A percentile compares a stretch with the other conserved stretches of the same genome.
Conservation (phyloP, 2,113 vertebrate species). For the Panthera leo region DNA sequence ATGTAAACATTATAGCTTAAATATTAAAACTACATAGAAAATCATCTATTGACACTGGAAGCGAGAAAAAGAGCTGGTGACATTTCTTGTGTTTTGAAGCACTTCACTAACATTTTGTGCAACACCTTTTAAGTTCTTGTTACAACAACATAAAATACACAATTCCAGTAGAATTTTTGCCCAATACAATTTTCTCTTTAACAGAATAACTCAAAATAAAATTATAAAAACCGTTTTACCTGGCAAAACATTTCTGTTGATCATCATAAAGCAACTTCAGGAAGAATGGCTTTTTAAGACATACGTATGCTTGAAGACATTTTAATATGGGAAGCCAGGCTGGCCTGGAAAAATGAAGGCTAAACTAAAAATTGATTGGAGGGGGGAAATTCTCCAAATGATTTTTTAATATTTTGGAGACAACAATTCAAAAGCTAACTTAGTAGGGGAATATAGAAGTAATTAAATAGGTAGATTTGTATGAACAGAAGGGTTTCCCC, state of each 20-base stretch:
- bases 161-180: constrained; percentile 73
- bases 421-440: neutral
- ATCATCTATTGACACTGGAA: constrained; percentile 48
- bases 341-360: constrained; percentile 50
- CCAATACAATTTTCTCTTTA: constrained; percentile 73
- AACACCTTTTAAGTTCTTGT: constrained; percentile 71
- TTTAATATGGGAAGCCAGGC: constrained; percentile 60
- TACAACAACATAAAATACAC: constrained; percentile 68
- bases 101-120: constrained; percentile 17
- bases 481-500: neutral
- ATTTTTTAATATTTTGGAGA: neutral
- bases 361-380: constrained; percentile 27
- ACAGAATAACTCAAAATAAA: constrained; percentile 59
- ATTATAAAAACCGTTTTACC: constrained; percentile 63
- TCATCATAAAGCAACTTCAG: constrained; percentile 39
- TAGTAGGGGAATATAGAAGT: neutral
- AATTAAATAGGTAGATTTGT: neutral
- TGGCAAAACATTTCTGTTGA: constrained; percentile 67
- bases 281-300: constrained; percentile 63
- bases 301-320: constrained; percentile 54
- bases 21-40: constrained; percentile 35
- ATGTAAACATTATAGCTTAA: neutral
- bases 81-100: constrained; percentile 66
- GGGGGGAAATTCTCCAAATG: neutral
- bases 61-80: constrained; percentile 37